Conservation (phyloP, 2,888 invertebrate species). For the Pseudococcus jackbeardsleyi region DNA sequence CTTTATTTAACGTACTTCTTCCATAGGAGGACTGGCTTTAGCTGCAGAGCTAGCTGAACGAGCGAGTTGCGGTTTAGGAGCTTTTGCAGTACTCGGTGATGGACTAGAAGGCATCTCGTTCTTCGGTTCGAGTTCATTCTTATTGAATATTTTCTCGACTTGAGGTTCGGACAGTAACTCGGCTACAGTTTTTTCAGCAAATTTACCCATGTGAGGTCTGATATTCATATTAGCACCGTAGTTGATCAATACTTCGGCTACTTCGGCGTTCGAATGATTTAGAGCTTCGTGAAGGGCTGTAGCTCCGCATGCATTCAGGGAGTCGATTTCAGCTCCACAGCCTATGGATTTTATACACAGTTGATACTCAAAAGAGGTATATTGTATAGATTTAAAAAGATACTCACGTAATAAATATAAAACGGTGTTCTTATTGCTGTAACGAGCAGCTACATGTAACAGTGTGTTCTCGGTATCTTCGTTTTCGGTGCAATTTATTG, state of each 20-base stretch:
- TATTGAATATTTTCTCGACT: conserved; percentile 38
- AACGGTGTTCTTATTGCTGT: conserved; percentile 36
- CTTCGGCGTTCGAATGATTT: conserved; percentile 72
- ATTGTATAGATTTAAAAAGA: neutral
- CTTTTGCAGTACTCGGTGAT: neutral
- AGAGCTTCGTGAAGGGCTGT: conserved; percentile 77
- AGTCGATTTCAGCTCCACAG: conserved; percentile 75
- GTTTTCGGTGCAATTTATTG: conserved; percentile 3
- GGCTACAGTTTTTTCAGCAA: conserved; percentile 34
- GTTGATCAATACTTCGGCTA: conserved; percentile 73
- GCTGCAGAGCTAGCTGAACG: neutral
- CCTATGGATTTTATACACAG: conserved; percentile 69
- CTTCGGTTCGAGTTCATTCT: conserved; percentile 4
- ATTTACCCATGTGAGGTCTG: conserved; percentile 42
- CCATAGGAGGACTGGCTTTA: conserved; percentile 17
- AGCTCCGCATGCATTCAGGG: conserved; percentile 74
- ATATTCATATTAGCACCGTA: conserved; percentile 73
- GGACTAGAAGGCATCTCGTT: neutral
- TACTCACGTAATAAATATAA: conserved; percentile 12
- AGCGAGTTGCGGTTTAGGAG: neutral
- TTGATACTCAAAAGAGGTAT: neutral
- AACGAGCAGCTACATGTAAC: conserved; percentile 37
- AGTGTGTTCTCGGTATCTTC: conserved; percentile 21
- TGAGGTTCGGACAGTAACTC: conserved; percentile 38
- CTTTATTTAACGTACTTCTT: neutral